Percentiles rank a stretch among this genome's conserved stretches.
These are phyloP conservation scores for Chironomus tepperi DNA, from an alignment of 1,140 invertebrate species.

Conservation along the genomic window DNA sequence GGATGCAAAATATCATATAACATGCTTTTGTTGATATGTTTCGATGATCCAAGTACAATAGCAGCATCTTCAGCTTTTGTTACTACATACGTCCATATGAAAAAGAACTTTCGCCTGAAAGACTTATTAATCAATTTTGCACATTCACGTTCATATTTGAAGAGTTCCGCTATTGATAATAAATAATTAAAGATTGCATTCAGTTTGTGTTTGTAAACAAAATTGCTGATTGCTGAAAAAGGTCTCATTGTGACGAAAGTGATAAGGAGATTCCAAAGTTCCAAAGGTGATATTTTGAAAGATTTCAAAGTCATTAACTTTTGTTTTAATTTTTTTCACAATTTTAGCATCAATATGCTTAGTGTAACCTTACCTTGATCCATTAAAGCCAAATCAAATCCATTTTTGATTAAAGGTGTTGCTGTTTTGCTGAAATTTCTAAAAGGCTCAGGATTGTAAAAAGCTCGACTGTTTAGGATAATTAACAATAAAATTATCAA, in stretches of 20 bases:
- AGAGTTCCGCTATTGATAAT: neutral
- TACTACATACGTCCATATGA: constrained; percentile 31
- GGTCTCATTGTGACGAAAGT: no score
- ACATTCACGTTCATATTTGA: neutral
- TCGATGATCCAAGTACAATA: constrained; percentile 32
- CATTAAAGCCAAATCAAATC: neutral
- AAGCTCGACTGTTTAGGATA: neutral
- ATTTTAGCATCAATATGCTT: no score
- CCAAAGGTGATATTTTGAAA: no score
- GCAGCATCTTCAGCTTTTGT: constrained; percentile 27
- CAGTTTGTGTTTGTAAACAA: neutral
- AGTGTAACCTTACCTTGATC: neutral
- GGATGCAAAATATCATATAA: constrained; percentile 47
- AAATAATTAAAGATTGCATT: neutral
- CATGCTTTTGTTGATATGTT: constrained; percentile 33
- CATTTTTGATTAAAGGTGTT: neutral
- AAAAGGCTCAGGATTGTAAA: neutral
- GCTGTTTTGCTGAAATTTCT: neutral
- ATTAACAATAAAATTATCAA: neutral
- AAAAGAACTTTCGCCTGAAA: constrained; percentile 31
- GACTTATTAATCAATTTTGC: neutral
- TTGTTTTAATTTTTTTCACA: no score
- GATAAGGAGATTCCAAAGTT: no score
- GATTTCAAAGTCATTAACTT: no score
- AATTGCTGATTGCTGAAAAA: no score